A percentile compares a stretch with the other conserved stretches of the same genome.
phyloP scores from a whole-genome alignment of 1,140 invertebrate species.

The Laupala kohalensis region DNA sequence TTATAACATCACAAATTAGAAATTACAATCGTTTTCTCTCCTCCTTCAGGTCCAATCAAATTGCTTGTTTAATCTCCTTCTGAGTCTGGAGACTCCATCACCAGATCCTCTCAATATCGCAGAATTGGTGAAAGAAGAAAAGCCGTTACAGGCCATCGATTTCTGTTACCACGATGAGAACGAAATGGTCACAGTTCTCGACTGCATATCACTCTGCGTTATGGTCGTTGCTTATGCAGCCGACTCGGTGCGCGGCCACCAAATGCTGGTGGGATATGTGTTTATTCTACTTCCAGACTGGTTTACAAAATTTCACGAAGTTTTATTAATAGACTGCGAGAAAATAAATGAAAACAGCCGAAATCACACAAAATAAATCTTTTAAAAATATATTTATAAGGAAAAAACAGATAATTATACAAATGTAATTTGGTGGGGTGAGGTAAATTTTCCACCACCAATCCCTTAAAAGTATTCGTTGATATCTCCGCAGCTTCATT shows the following conservation, averaged over 20 bases:
- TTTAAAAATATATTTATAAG: background rate
- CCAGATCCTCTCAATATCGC: conserved; percentile 90
- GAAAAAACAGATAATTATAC: too few relatives aligned
- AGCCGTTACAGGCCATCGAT: conserved; percentile 91
- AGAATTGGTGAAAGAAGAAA: conserved; percentile 89
- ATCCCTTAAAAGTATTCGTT: too few relatives aligned
- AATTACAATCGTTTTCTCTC: too few relatives aligned
- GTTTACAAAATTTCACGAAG: too few relatives aligned
- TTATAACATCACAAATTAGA: too few relatives aligned
- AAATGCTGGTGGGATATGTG: conserved; percentile 73
- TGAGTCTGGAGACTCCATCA: conserved; percentile 83
- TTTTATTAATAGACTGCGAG: too few relatives aligned
- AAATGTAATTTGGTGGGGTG: too few relatives aligned
- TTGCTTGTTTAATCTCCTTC: conserved; percentile 78
- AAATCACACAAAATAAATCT: background rate
- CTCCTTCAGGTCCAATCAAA: conserved; percentile 66
- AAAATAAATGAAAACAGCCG: background rate
- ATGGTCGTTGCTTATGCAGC: conserved; percentile 96
- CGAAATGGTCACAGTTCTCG: conserved; percentile 84
- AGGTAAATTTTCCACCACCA: too few relatives aligned
- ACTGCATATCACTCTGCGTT: conserved; percentile 88
- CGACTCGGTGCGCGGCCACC: conserved; percentile 86
- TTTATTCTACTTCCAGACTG: background rate
- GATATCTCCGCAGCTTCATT: too few relatives aligned
- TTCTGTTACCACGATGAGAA: conserved; percentile 95